Percentiles rank a stretch among this genome's conserved stretches.
Conservation (phyloP, 2,113 vertebrate genomes). For the Nothocercus nigrocapillus region DNA sequence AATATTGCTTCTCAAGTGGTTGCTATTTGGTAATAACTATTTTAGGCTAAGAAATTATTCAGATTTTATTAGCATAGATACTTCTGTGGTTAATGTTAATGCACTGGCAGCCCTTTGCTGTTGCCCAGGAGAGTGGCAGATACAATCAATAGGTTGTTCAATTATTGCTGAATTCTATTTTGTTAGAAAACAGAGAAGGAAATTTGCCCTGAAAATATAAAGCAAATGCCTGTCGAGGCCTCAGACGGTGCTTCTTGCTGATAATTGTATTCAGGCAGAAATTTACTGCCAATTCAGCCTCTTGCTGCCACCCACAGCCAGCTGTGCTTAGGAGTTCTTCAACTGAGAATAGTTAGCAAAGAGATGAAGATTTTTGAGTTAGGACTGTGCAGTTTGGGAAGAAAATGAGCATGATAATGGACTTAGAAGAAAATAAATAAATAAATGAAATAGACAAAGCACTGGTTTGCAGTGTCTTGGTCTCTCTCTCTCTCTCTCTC, state of each 20-base stretch:
- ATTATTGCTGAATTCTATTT: not conserved
- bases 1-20: not conserved
- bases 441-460: not conserved
- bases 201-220: not conserved
- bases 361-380: not conserved
- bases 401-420: not conserved
- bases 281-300: constrained; percentile 46
- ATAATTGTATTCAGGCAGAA: not conserved
- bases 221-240: not conserved
- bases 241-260: not conserved
- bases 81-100: not conserved
- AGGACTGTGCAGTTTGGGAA: not conserved
- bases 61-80: not conserved
- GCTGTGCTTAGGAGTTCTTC: constrained; percentile 27
- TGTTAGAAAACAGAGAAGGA: not conserved
- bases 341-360: not conserved
- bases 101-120: not conserved
- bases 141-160: not conserved
- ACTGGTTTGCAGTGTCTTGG: not conserved
- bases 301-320: constrained; percentile 65
- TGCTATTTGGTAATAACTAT: not conserved
- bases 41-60: not conserved
- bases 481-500: too few relatives aligned
- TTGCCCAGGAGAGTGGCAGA: not conserved
- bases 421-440: not conserved